phyloP scores from a whole-genome alignment of 2,888 invertebrate genomes.

The Cactoblastis cactorum region DNA sequence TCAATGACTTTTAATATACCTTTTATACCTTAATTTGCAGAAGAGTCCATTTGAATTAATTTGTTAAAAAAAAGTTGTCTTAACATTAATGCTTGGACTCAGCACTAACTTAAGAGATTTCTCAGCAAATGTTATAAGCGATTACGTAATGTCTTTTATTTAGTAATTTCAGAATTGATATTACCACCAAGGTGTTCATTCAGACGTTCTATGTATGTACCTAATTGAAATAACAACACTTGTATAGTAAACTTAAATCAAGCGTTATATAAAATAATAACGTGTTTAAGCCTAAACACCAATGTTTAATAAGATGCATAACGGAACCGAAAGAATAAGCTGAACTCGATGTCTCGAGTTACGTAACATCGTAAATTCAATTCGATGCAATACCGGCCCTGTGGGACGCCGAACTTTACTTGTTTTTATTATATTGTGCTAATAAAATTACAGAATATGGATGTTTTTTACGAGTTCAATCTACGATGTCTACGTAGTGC shows the following conservation, averaged over 20 bases:
- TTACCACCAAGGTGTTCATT: too few species aligned
- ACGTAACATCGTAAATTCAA: conserved; percentile 53
- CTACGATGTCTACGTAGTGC: conserved; percentile 7
- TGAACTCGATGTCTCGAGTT: conserved; percentile 47
- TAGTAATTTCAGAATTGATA: too few species aligned
- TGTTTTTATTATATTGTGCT: conserved; percentile 44
- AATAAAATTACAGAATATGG: conserved; percentile 15
- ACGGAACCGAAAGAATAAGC: conserved; percentile 53
- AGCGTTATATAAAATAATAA: conserved; percentile 31
- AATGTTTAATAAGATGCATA: conserved; percentile 47
- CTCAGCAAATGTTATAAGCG: too few species aligned
- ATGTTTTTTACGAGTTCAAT: conserved; percentile 14
- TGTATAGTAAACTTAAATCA: conserved; percentile 29
- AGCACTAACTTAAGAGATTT: too few species aligned
- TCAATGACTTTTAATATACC: too few species aligned
- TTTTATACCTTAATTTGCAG: too few species aligned
- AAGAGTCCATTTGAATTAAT: too few species aligned
- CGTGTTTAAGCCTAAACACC: conserved; percentile 21
- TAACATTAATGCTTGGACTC: too few species aligned
- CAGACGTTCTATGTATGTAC: too few species aligned
- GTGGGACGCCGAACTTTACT: conserved; percentile 40
- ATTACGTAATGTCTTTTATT: too few species aligned
- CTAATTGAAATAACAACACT: too few species aligned
- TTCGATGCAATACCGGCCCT: conserved; percentile 52
- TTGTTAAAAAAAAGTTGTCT: too few species aligned